Evolutionary conservation across 2,113 vertebrate species (phyloP).

Genomic region (Mus spicilegus): DNA sequence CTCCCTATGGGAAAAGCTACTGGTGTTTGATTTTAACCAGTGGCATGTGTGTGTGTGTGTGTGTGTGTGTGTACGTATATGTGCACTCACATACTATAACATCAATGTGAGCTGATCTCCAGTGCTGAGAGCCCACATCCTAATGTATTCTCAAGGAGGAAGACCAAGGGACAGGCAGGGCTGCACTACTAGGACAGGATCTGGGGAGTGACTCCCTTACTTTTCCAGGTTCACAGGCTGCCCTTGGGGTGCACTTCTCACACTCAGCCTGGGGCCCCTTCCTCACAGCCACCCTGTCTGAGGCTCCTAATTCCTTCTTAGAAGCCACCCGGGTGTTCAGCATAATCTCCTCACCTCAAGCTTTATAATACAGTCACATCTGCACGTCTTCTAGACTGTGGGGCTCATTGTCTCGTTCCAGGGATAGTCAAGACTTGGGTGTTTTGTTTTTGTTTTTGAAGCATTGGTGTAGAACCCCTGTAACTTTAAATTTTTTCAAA

Average conservation of each 20-base stretch:
- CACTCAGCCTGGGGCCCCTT: background rate
- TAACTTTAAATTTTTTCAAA: too few relatives aligned
- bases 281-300: too few relatives aligned
- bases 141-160: background rate
- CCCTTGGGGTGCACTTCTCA: too few relatives aligned
- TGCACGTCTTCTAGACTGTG: background rate
- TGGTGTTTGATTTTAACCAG: background rate
- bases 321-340: background rate
- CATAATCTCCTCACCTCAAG: background rate
- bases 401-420: background rate
- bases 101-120: background rate
- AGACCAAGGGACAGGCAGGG: background rate
- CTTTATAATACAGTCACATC: background rate
- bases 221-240: background rate
- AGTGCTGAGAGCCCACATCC: background rate
- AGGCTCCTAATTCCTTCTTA: background rate
- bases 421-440: background rate
- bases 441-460: background rate
- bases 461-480: background rate
- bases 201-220: fast-evolving
- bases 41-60: background rate
- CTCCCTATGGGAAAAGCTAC: fast-evolving
- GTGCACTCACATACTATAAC: too few relatives aligned
- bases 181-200: background rate
- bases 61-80: background rate